Evolutionary conservation across 2,888 invertebrate genomes (phyloP).

Genomic region (Brachyopa scutellaris): DNA sequence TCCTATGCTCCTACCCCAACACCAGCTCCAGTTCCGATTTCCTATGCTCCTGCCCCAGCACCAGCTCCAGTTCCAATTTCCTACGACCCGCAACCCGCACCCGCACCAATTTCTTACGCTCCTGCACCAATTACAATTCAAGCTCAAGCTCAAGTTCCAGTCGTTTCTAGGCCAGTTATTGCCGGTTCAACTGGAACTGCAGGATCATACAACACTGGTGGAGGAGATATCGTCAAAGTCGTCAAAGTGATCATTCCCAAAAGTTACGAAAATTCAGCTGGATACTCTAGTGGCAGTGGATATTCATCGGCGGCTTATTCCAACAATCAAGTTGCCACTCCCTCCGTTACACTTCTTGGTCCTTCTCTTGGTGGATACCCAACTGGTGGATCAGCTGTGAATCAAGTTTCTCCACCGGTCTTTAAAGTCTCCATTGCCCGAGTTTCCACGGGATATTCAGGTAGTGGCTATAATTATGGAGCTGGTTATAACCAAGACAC

Average conservation of each 20-base stretch:
- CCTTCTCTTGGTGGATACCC: slow-evolving; percentile 17
- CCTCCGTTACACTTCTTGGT: no score
- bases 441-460: slow-evolving; percentile 12
- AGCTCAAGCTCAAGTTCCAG: neutral
- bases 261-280: slow-evolving; percentile 13
- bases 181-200: slow-evolving; percentile 24
- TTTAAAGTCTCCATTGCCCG: slow-evolving; percentile 4
- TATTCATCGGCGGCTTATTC: slow-evolving; percentile 16
- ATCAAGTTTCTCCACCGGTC: slow-evolving; percentile 23
- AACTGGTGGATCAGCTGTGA: slow-evolving; percentile 16
- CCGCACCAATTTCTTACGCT: neutral
- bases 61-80: neutral
- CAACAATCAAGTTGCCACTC: slow-evolving; percentile 1
- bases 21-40: neutral
- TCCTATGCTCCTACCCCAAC: neutral
- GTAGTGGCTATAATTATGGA: slow-evolving; percentile 34
- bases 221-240: slow-evolving; percentile 31
- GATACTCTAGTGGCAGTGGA: slow-evolving; percentile 27
- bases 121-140: slow-evolving; percentile 20
- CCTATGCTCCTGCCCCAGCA: neutral
- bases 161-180: no score
- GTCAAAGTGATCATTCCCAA: slow-evolving; percentile 57
- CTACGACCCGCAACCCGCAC: neutral
- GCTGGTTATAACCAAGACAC: slow-evolving; percentile 3
- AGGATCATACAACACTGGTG: slow-evolving; percentile 1